Evolutionary conservation across 2,888 invertebrate species (phyloP).

Genomic region (Himalopsyche japonica): DNA sequence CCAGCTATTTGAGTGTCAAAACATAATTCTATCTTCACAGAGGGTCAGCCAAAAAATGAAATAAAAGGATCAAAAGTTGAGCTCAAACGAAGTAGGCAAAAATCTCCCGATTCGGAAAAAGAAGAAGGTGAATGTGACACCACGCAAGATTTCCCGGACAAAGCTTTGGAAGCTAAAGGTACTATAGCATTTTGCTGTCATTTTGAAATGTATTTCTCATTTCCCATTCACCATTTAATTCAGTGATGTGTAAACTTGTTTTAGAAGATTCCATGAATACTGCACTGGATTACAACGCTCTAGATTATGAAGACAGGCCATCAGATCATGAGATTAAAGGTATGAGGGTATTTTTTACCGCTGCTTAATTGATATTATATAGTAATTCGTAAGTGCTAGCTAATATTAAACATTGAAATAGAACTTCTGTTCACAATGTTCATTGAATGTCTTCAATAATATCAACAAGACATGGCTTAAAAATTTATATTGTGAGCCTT

Average conservation of each 20-base stretch:
- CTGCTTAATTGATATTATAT: neutral
- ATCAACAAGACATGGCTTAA: too few relatives aligned
- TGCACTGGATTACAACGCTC: conserved; percentile 70
- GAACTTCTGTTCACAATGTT: too few relatives aligned
- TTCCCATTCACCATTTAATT: neutral
- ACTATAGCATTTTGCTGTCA: neutral
- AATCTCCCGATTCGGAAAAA: conserved; percentile 45
- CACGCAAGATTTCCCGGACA: conserved; percentile 42
- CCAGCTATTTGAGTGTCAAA: too few relatives aligned
- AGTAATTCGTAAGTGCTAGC: too few relatives aligned
- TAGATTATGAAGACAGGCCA: conserved; percentile 71
- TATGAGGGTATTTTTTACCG: conserved; percentile 2
- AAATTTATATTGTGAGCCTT: too few relatives aligned
- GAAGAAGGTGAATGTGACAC: conserved; percentile 58
- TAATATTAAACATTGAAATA: too few relatives aligned
- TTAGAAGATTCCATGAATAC: conserved; percentile 18
- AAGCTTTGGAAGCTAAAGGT: conserved; percentile 35
- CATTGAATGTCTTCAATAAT: too few relatives aligned
- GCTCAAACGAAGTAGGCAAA: neutral
- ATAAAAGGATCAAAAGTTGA: neutral
- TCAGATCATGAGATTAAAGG: conserved; percentile 53
- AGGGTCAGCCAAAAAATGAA: neutral
- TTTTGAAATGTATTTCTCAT: neutral
- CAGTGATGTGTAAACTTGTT: neutral
- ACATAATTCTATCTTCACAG: neutral